Percentiles rank a stretch among this genome's conserved stretches.
phyloP scores from a whole-genome alignment of 2,888 invertebrate genomes.

The Holacanthella duospinosa region DNA sequence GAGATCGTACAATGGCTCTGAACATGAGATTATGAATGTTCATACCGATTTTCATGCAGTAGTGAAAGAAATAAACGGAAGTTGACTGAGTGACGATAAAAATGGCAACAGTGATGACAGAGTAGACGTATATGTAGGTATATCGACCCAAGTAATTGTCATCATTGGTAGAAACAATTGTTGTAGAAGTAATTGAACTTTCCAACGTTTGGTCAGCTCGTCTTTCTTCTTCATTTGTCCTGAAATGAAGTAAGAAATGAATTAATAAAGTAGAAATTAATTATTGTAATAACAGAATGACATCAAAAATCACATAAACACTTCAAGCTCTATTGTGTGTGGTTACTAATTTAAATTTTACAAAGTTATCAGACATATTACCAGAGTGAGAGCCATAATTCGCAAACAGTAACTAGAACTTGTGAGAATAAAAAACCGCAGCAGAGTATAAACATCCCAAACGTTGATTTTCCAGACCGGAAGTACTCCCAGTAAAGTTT shows the following conservation, averaged over 20 bases:
- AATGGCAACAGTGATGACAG: slow-evolving; percentile 38
- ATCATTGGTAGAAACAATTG: slow-evolving; percentile 3
- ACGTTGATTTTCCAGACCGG: slow-evolving; percentile 17
- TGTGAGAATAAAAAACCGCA: slow-evolving; percentile 25
- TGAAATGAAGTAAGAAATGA: no score
- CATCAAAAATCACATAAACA: no score
- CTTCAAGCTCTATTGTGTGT: no score
- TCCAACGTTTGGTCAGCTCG: neutral
- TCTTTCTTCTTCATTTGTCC: neutral
- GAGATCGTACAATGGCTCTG: slow-evolving; percentile 42
- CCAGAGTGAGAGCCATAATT: slow-evolving; percentile 33
- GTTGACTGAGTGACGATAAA: neutral
- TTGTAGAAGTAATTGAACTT: neutral
- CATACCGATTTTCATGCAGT: slow-evolving; percentile 43
- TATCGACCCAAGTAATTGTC: slow-evolving; percentile 24
- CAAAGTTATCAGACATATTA: no score
- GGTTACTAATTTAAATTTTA: no score
- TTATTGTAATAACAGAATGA: no score
- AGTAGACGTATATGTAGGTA: slow-evolving; percentile 42
- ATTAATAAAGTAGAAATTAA: no score
- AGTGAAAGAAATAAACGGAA: slow-evolving; percentile 39
- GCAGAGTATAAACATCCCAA: slow-evolving; percentile 20
- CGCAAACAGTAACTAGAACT: slow-evolving; percentile 20
- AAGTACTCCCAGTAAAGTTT: slow-evolving; percentile 44
- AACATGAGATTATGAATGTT: slow-evolving; percentile 47